phyloP scores from a whole-genome alignment of 35 echinoderm and acorn worm species.

The Apostichopus japonicus region DNA sequence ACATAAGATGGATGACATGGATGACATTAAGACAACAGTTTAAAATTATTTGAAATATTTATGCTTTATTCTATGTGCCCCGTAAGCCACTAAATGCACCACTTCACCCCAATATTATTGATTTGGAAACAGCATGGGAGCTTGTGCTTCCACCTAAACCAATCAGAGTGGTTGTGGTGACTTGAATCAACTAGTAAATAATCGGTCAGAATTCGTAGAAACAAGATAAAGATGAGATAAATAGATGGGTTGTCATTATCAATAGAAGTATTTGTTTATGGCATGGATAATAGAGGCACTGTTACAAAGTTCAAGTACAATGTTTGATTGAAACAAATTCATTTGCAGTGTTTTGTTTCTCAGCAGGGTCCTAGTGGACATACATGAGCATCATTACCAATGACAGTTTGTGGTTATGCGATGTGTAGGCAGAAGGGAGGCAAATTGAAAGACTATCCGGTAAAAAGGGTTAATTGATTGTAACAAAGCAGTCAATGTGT shows the following conservation, averaged over 20 bases:
- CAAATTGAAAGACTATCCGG: too few relatives aligned
- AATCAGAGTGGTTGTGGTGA: not conserved
- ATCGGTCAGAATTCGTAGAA: not conserved
- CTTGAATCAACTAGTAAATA: not conserved
- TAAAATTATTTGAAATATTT: constrained; percentile 11
- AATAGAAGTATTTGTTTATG: not conserved
- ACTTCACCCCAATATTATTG: constrained; percentile 8
- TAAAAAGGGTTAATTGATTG: too few relatives aligned
- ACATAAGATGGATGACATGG: not conserved
- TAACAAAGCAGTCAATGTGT: too few relatives aligned
- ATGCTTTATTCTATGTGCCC: too few relatives aligned
- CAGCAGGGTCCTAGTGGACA: not conserved
- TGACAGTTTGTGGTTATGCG: too few relatives aligned
- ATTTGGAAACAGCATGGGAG: constrained; percentile 6
- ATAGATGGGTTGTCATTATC: not conserved
- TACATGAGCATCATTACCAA: too few relatives aligned
- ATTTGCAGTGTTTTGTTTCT: not conserved
- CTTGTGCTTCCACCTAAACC: not conserved
- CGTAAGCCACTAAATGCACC: not conserved
- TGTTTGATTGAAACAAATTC: not conserved
- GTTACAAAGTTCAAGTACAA: not conserved
- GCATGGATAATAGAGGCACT: not conserved
- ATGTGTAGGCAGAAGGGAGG: too few relatives aligned
- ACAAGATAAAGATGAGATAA: not conserved
- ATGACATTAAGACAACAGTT: constrained; percentile 15